Evolutionary conservation across 92 coral and sea anemone species (phyloP), one percentile per base, ranked within the genome.

Genomic region (Palythoa grandiflora): DNA sequence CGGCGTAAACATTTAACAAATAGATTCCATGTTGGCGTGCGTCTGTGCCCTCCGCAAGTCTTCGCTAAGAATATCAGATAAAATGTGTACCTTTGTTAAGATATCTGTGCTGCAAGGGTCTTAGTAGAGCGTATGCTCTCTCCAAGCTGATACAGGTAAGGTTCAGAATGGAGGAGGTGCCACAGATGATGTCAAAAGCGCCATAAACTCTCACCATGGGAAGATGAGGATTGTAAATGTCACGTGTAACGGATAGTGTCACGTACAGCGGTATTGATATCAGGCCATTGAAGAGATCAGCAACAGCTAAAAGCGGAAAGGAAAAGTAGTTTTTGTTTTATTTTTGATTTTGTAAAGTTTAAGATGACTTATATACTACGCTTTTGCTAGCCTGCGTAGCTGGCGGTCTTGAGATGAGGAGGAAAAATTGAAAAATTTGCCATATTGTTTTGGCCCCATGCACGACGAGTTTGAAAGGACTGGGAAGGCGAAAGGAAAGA

Each of bases 181-280:
- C 83, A 59, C 83, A 78, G 14, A 78, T 78, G 70, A 78, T 78
- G 83, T 78, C 83, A 3, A 78, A 53, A 4, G 83, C 68, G 66
- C 83, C 83, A 52, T 55, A 78, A 37, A 78, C 3, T 35, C 15
- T 28, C 15, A 28, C 8, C 52, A 1, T 7, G 2, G 39, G 38
- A 52, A 38, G 65, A 16, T 0, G 70, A 14, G 20, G 16, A 19
- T 57, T 35, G 68, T 15, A 60, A 52, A 78, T 78, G 14, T 38
- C 68, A 47, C 70, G 65, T 8, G 83, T 59, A 54, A 78, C 14
- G 16, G 83, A 78, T 70, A 78, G 38, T 4, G 83, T 78, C 3
- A 78, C 70, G 14, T 78, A 78, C 17, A 78, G 68, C 38, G 83
- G 83, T 37, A 78, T 78, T 78, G 83, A 78, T 53, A 78, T 78